Evolutionary conservation across 2,888 invertebrate genomes (phyloP), one percentile per base, ranked within the genome.

Genomic region (Eumerus sabulonum): DNA sequence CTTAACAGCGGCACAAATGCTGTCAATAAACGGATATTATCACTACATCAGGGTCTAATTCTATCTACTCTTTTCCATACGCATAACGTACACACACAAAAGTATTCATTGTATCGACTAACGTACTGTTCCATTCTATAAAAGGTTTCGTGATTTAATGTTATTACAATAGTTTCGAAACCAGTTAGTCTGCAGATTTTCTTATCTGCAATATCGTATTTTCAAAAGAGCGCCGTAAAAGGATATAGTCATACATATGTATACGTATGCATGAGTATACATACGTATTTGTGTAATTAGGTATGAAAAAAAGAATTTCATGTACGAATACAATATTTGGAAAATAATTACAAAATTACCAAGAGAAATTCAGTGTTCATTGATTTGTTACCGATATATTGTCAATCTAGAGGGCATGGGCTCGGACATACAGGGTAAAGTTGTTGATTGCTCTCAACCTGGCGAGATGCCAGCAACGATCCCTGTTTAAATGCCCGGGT

Each of bases 1-100:
- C 38, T 68, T 68, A 74, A 79, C 27, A 54, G 63, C 56, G 68
- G 59, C 51, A 45, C 74, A 72, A 79, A 40, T 59, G 68, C 60
- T 79, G 63, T 74, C 74, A 70, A 79, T 79, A 74, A 74, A 79
- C 63, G 74, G 74, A 74, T 79, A 74, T 64, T 74, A 70, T 79
- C 48, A 60, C 74, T 45, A 59, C 63, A 59, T 42, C 53, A 68
- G 74, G 79, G 59, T 68, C 63, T 40, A 40, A 5, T 45, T 56
- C 14, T 9, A 9, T 38, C 17, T 48, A 9, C 17, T 27, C 64
- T 79, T 74, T 70, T 68, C 68, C 74, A 67, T 68, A 50, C 18
- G 53, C 64, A 54, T 60, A 68, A 64, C 54, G 70, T 74, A 63
- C 59, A 40, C 9, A 5, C 36, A 72, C 40, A 60, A 60, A 72